Conservation (phyloP, 2,888 invertebrate genomes). For the Agonum fuliginosum region DNA sequence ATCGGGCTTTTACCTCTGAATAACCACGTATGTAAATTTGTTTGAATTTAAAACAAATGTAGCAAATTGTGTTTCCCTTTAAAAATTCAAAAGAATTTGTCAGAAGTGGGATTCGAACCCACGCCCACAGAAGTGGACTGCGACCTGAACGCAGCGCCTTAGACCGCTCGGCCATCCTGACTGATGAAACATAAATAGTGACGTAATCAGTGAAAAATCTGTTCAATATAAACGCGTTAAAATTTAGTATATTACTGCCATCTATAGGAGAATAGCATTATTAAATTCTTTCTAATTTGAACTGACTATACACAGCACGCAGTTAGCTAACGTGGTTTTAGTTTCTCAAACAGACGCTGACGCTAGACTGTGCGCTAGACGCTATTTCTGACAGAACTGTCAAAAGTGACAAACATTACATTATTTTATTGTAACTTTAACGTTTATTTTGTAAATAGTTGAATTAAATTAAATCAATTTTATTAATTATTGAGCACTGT, state of each 20-base stretch:
- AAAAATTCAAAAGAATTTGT: constrained; percentile 70
- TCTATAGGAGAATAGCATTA: no score
- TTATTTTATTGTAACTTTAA: no score
- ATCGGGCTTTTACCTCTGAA: no score
- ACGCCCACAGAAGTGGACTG: constrained; percentile 88
- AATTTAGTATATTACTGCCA: no score
- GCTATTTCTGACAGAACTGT: background rate
- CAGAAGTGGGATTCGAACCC: constrained; percentile 90
- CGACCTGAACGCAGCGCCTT: constrained; percentile 89
- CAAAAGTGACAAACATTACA: background rate
- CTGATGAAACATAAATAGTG: constrained; percentile 65
- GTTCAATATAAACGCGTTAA: no score
- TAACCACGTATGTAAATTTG: no score
- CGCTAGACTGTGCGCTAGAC: background rate
- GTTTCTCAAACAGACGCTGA: background rate
- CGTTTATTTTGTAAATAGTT: background rate
- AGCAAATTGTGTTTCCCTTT: no score
- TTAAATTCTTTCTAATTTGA: no score
- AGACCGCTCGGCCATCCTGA: constrained; percentile 94
- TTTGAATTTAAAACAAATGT: no score
- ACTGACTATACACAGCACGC: no score
- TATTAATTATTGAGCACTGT: background rate
- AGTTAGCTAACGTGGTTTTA: no score
- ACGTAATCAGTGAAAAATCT: background rate
- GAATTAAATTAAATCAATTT: background rate